Conservation (phyloP, 2,888 invertebrate genomes). For the Erynnis tages region DNA sequence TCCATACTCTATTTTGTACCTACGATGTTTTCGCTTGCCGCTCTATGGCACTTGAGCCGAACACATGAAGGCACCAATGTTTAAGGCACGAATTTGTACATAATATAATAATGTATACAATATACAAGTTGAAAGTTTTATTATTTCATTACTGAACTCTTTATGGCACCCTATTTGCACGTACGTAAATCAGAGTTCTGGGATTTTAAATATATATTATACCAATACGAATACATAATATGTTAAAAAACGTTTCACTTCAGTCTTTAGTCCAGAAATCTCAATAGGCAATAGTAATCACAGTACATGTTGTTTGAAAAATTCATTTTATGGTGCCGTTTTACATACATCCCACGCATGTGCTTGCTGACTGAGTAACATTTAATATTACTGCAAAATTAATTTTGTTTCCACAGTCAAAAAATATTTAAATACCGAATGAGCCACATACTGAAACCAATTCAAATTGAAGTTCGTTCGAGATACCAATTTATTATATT, state of each 20-base stretch:
- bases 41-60: conserved; percentile 34
- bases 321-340: conserved; percentile 56
- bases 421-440: too few relatives aligned
- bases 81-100: conserved; percentile 36
- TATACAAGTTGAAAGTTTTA: conserved; percentile 39
- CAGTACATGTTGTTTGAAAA: conserved; percentile 61
- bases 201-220: conserved; percentile 37
- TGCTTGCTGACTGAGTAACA: conserved; percentile 19
- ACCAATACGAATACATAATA: conserved; percentile 43
- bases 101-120: conserved; percentile 39
- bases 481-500: too few relatives aligned
- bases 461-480: too few relatives aligned
- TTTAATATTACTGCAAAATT: too few relatives aligned
- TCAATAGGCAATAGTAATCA: conserved; percentile 75
- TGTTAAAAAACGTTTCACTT: conserved; percentile 48
- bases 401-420: too few relatives aligned
- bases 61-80: conserved; percentile 57
- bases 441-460: too few relatives aligned
- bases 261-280: conserved; percentile 79
- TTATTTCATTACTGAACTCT: conserved; percentile 49
- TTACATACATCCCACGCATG: conserved; percentile 23
- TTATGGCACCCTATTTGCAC: conserved; percentile 74
- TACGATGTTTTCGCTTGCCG: conserved; percentile 41
- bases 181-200: conserved; percentile 53
- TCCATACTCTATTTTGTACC: conserved; percentile 71